Evolutionary conservation across 2,888 invertebrate species (phyloP), one percentile per base, ranked within the genome.

Genomic region (Conus canariensis): DNA sequence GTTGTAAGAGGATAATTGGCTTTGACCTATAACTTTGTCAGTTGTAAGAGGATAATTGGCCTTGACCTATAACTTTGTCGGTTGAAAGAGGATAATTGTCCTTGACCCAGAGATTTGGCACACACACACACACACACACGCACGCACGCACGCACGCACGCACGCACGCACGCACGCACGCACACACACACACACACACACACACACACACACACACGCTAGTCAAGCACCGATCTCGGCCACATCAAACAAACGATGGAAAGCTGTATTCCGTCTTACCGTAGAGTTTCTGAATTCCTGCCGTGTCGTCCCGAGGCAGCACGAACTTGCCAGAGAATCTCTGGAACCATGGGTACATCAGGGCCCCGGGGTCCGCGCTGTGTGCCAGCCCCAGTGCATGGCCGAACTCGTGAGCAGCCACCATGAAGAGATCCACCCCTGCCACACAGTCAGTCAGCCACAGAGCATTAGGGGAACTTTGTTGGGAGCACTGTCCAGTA

Each of bases 381-480:
- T 96, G 96, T 25, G 95, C 95, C 10, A 96, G 93, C 0, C 96
- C 96, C 4, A 96, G 93, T 45, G 96, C 95, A 90, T 96, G 96
- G 9, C 96, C 96, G 85, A 96, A 95, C 92, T 96, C 96, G 90
- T 96, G 96, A 45, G 96, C 95, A n/a, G 96, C 96, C n/a, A 96
- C 96, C 60, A 95, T 95, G 90, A 94, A 94, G 56, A 96, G 93
- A 95, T 98, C 98, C 9, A 96, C 96, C 59, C 96, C 96, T 96
- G 92, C 30, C 85, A 22, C n/a, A n/a, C 56, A 83, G 10, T 16
- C 60, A 85, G 10, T 58, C 83, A 83, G 14, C 9, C 83, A 83
- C 30, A 45, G 83, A 25, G 30, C 80, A 80, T 5, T 80, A 45
- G 45, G 45, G 45, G 45, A 45, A 74, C 9, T n/a, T 22, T 74